Base-by-base conservation (phyloP, 2,797 vertebrate genomes). In the Limosa lapponica region DNA sequence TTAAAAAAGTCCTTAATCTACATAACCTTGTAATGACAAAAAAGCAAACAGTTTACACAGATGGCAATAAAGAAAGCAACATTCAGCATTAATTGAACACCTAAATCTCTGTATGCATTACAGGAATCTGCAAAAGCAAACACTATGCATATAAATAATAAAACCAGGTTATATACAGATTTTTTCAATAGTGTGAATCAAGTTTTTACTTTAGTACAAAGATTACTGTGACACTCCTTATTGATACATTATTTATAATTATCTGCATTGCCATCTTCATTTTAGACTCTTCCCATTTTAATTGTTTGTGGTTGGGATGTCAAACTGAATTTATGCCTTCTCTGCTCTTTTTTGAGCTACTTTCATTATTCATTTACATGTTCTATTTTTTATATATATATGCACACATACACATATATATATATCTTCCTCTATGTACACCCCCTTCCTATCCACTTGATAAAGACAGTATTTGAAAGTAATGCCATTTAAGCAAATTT, bases 11-110 rank as follows among this genome's bases (percentile, higher is more conserved):
- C 70, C 32, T 61, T 51, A 75, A 59, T 77, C 64, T 80, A 54
- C 48, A 71, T 71, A 90, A 93, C 13, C 36, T 59, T 79, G 24
- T 86, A 82, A 90, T 70, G 73, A 90, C 48, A 78, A 79, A 82
- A 90, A 70, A 74, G 18, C 28, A 94, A 90, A 84, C 28, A 54
- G 51, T 78, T 91, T 87, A 64, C 7, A 55, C 24, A 82, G 77
- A 75, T 23, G 36, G 12, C 34, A 64, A 70, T 59, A 88, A 94
- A 83, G 6, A 61, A 91, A 86, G 39, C 13, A 59, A 57, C n/a
- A 62, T 44, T 85, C 71, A 70, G 16, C 24, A 10, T 57, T 77
- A 93, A 85, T 43, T 80, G 64, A 82, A 89, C 51, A 54, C 64
- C 13, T 72, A 93, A 94, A 87, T 84, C 48, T 87, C 75, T 43